phyloP scores from a whole-genome alignment of 2,113 vertebrate genomes.

The Eurystomus gularis region DNA sequence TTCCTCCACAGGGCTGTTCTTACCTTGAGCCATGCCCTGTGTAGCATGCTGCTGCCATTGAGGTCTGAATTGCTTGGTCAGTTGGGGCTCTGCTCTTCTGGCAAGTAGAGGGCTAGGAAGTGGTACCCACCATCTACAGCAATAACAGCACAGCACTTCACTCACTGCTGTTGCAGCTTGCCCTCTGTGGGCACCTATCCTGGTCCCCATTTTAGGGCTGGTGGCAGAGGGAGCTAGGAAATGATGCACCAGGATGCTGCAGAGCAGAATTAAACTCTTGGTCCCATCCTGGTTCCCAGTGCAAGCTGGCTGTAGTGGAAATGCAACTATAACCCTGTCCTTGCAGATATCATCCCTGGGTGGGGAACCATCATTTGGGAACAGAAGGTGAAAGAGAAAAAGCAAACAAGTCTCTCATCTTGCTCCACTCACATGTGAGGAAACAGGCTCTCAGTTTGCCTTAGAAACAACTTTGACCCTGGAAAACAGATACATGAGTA shows the following conservation, averaged over 20 bases:
- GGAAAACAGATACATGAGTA: background rate
- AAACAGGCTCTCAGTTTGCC: background rate
- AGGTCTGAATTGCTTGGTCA: background rate
- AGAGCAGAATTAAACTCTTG: background rate
- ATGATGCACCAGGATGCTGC: background rate
- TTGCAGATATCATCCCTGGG: background rate
- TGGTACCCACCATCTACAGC: background rate
- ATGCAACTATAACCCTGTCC: background rate
- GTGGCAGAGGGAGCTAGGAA: background rate
- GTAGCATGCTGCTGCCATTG: background rate
- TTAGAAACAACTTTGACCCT: background rate
- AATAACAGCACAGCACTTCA: background rate
- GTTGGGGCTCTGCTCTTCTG: background rate
- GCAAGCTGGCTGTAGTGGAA: background rate
- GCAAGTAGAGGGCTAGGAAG: accelerated
- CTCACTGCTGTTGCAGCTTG: background rate
- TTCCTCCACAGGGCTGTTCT: background rate
- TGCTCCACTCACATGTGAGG: background rate
- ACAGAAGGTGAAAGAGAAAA: background rate
- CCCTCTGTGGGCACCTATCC: accelerated
- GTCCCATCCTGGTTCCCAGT: background rate
- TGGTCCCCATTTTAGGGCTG: background rate
- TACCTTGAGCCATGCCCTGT: accelerated
- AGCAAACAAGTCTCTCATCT: background rate
- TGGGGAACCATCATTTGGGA: background rate